Evolutionary conservation across 2,888 invertebrate genomes (phyloP).

Genomic region (Nomada flava): DNA sequence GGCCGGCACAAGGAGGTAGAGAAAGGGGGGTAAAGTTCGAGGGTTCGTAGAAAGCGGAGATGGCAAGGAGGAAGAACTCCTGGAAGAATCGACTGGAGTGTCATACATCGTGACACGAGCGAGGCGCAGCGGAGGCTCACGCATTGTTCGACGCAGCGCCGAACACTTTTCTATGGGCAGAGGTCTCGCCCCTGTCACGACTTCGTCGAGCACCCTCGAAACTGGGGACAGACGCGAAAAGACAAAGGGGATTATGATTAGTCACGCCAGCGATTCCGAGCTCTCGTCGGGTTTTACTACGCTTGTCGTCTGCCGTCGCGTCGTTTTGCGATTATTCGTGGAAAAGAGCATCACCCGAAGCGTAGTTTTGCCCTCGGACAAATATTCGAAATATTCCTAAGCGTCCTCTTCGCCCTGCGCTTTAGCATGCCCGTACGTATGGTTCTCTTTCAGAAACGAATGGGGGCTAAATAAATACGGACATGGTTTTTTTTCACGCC

Average conservation of each 20-base stretch:
- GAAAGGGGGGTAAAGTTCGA: constrained; percentile 28
- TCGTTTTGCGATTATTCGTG: background rate
- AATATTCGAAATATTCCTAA: too few species aligned
- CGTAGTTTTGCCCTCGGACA: too few species aligned
- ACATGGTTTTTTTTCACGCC: too few species aligned
- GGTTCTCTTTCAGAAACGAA: too few species aligned
- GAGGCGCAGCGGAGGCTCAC: constrained; percentile 36
- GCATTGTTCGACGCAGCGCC: constrained; percentile 64
- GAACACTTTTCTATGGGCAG: constrained; percentile 52
- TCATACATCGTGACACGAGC: constrained; percentile 55
- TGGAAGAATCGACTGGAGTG: constrained; percentile 60
- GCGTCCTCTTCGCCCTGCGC: too few species aligned
- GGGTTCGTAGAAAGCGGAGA: constrained; percentile 47
- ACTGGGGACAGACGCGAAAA: constrained; percentile 34
- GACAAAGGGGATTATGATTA: constrained; percentile 59
- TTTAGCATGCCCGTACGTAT: too few species aligned
- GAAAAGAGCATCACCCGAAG: too few species aligned
- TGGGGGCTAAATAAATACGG: too few species aligned
- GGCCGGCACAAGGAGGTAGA: background rate
- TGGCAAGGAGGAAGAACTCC: constrained; percentile 53
- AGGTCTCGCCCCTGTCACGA: constrained; percentile 33
- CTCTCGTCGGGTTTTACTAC: constrained; percentile 6
- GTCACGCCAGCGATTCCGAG: constrained; percentile 53
- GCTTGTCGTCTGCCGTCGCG: background rate
- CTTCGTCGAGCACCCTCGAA: constrained; percentile 43